Evolutionary conservation across 2,113 vertebrate species (phyloP).

Genomic region (Pollachius pollachius): DNA sequence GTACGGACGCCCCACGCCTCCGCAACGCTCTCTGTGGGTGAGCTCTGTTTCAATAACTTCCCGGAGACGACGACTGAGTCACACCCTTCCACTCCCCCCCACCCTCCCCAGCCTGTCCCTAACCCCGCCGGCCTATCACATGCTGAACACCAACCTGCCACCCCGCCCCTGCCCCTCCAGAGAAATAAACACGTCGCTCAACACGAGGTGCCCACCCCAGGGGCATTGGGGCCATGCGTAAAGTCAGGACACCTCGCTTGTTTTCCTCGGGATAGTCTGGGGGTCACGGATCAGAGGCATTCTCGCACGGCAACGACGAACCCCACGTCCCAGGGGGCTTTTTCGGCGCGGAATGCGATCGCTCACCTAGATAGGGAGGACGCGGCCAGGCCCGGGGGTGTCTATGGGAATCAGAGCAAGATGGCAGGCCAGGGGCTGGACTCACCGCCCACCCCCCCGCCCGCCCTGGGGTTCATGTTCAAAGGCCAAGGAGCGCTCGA

Average conservation of each 20-base stretch:
- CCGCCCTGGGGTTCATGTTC: no score
- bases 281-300: slow-evolving; percentile 27
- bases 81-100: not conserved
- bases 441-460: no score
- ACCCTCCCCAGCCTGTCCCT: not conserved
- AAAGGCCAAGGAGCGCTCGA: no score
- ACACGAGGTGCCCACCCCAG: slow-evolving; percentile 5
- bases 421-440: no score
- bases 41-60: slow-evolving; percentile 61
- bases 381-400: not conserved
- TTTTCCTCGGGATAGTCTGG: slow-evolving; percentile 24
- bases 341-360: not conserved
- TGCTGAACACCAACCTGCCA: not conserved
- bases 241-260: slow-evolving; percentile 32
- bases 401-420: not conserved
- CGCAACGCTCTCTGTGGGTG: slow-evolving; percentile 46
- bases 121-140: slow-evolving; percentile 7
- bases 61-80: slow-evolving; percentile 52
- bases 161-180: slow-evolving; percentile 2
- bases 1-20: slow-evolving; percentile 52
- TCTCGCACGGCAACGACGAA: slow-evolving; percentile 32
- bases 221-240: slow-evolving; percentile 30
- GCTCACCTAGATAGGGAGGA: not conserved
- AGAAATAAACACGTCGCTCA: not conserved
- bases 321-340: not conserved